Percentiles rank a stretch among this genome's conserved stretches.
These are phyloP conservation scores for Dicyema japonicum DNA, from an alignment of 1,140 invertebrate genomes.

Conservation along the genomic window DNA sequence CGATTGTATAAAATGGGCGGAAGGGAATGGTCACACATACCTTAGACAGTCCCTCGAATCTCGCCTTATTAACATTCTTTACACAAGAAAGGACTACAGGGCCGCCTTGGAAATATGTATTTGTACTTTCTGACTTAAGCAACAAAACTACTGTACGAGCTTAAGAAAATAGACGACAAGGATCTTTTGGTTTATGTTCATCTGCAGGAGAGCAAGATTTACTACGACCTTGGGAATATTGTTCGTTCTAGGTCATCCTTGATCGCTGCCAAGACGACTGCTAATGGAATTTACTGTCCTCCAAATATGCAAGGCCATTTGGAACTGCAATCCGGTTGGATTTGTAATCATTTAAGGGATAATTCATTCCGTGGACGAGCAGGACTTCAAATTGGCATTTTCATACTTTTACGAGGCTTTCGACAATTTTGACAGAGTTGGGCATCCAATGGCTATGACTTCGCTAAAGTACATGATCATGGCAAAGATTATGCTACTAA, in stretches of 20 bases:
- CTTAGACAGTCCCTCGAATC: constrained; percentile 64
- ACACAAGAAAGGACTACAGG: too few relatives aligned
- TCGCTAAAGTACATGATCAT: constrained; percentile 93
- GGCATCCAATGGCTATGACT: constrained; percentile 48
- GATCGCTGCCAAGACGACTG: constrained; percentile 82
- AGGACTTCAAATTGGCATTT: constrained; percentile 96
- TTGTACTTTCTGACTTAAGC: too few relatives aligned
- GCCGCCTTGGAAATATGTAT: too few relatives aligned
- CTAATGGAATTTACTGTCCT: constrained; percentile 92
- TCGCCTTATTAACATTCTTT: constrained; percentile 3
- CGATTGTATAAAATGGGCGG: constrained; percentile 97
- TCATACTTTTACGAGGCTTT: constrained; percentile 99
- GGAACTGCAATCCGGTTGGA: constrained; percentile 55
- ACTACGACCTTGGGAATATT: constrained; percentile 75
- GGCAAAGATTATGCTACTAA: constrained; percentile 89
- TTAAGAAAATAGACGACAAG: constrained; percentile 96
- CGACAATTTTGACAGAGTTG: constrained; percentile 84
- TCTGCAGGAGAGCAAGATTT: constrained; percentile 82
- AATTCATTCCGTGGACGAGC: constrained; percentile 84
- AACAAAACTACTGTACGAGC: constrained; percentile 53
- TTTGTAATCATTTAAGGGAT: constrained; percentile 28
- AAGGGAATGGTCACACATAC: constrained; percentile 76
- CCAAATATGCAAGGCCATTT: constrained; percentile 80
- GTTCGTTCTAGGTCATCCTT: constrained; percentile 41
- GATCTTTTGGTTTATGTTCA: constrained; percentile 77